phyloP scores from a whole-genome alignment of 2,888 invertebrate genomes.

The Apeira syringaria region DNA sequence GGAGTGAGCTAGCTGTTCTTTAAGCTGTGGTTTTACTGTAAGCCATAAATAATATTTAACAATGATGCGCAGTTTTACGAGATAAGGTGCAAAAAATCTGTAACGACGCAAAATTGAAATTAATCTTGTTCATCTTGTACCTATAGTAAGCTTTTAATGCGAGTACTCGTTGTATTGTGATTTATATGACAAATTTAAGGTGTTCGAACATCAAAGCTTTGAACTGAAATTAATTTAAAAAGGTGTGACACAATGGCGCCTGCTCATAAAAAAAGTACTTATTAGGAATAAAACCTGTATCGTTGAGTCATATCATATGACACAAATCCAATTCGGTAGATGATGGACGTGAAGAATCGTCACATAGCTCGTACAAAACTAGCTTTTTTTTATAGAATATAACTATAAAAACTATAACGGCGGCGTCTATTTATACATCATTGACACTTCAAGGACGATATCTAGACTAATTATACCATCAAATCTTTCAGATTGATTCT shows the following conservation, averaged over 20 bases:
- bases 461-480: too few species aligned
- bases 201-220: slow-evolving; percentile 12
- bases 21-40: too few species aligned
- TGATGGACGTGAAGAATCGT: slow-evolving; percentile 36
- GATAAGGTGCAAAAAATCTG: slow-evolving; percentile 46
- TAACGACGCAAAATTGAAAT: slow-evolving; percentile 44
- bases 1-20: too few species aligned
- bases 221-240: slow-evolving; percentile 22
- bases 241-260: slow-evolving; percentile 26
- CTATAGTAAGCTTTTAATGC: too few species aligned
- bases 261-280: slow-evolving; percentile 27
- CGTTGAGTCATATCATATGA: slow-evolving; percentile 47
- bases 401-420: too few species aligned
- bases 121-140: slow-evolving; percentile 9
- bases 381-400: background rate
- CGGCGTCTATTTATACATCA: too few species aligned
- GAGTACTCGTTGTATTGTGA: slow-evolving; percentile 27
- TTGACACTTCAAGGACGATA: too few species aligned
- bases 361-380: slow-evolving; percentile 26
- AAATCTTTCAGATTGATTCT: too few species aligned
- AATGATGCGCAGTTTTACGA: slow-evolving; percentile 52
- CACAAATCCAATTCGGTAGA: slow-evolving; percentile 51
- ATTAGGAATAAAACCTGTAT: slow-evolving; percentile 30
- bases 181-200: slow-evolving; percentile 36
- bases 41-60: slow-evolving; percentile 53